phyloP scores from a whole-genome alignment of 2,113 vertebrate genomes.

The Pituophis catenifer region DNA sequence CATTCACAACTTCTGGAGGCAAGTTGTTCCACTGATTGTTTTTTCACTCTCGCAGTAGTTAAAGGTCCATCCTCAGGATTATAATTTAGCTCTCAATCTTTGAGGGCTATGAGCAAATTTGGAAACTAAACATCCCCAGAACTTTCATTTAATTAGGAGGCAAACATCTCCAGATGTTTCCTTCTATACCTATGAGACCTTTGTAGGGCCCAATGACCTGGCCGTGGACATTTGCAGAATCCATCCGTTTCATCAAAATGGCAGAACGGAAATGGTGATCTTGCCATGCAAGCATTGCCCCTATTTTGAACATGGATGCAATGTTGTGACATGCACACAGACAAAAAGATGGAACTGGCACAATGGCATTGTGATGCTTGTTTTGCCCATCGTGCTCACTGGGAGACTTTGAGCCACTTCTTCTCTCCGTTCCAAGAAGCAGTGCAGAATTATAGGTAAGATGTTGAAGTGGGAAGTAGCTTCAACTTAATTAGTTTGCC shows the following conservation, averaged over 20 bases:
- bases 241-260: neutral
- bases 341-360: neutral
- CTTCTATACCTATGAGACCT: neutral
- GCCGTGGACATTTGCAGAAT: neutral
- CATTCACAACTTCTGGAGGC: no score
- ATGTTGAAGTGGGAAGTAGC: neutral
- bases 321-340: neutral
- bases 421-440: neutral
- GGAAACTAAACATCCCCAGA: no score
- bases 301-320: neutral
- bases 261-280: neutral
- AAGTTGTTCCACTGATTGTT: neutral
- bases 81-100: neutral
- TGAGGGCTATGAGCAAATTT: neutral
- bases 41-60: neutral
- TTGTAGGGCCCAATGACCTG: neutral
- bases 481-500: no score
- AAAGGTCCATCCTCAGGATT: neutral
- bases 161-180: no score
- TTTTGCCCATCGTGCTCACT: neutral
- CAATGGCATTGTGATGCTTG: neutral
- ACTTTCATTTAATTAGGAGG: no score
- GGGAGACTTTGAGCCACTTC: neutral
- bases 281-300: neutral
- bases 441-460: neutral